Evolutionary conservation across 2,113 vertebrate species (phyloP), one percentile per base, ranked within the genome.

Genomic region (Lates calcarifer): DNA sequence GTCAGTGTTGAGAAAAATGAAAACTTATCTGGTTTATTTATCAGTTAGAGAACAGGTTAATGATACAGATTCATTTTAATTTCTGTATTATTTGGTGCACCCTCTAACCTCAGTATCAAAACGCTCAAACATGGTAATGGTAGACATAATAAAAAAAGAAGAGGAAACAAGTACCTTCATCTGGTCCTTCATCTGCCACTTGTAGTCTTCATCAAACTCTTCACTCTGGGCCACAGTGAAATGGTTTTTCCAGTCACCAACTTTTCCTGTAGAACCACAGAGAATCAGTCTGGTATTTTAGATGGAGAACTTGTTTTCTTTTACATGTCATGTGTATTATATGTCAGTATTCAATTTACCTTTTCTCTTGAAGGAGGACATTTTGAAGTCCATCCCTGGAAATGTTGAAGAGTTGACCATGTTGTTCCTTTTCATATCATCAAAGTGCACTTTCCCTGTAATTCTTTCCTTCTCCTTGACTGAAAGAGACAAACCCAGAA

Each of bases 351-450:
- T 12, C 6, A 20, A 7, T 49, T 20, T 22, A 49, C 47, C 47
- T 49, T 49, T 49, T 49, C 18, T 49, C 90, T 95, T 93, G 87
- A 96, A 96, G n/a, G 91, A 88, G 43, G 93, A 95, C 37, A 94
- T 67, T 47, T 86, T 93, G 33, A 90, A 84, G 79, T 96, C 89
- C 90, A 96, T 89, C 0, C 81, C 0, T 2, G 0, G 0, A 0
- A 63, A 0, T 0, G 90, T 94, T 9, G 91, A 94, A 0, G 95
- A 96, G 84, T 97, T 96, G 81, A 90, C 45, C 49, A 91, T 87
- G 28, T 90, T 67, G 79, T 96, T 95, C 14, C 94, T 93, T 85
- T 94, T 97, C 95, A 96, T 97, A 35, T 89, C 91, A 41, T 95
- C 88, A 88, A 98, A 97, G 43, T 95, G 94, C 2, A 90, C 95